Base-by-base conservation (phyloP, 2,888 invertebrate species). In the Apocheima hispidaria region DNA sequence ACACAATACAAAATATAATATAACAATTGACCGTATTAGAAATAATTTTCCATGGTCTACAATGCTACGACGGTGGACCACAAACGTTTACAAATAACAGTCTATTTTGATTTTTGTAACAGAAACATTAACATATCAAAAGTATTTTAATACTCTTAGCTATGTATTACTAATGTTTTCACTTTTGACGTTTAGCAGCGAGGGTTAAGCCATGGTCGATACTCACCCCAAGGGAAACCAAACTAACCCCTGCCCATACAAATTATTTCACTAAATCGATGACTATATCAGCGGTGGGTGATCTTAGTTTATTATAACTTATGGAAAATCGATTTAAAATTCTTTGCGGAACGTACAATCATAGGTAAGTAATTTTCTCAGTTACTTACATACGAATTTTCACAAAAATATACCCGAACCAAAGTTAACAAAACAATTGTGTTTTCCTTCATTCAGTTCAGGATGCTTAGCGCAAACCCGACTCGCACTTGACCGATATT, bases 121-220 rank as follows among this genome's bases (percentile, higher is more conserved):
- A 38, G 18, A 14, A 21, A 26, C 12, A 44, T 58, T 46, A 14
- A 43, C 20, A 26, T 30, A 12, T 20, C 12, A 30, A 49, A 20
- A 14, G 14, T 4, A 35, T 26, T 30, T 35, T 43, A 26, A 2
- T 33, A 6, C 41, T 49, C n/a, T 6, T 38, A 50, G 28, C 50
- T 38, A 61, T 26, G 55, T 44, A 36, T 38, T 10, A 16, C n/a
- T n/a, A 18, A 41, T 30, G 48, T 58, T 58, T 54, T 26, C 58
- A 63, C 65, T 63, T 61, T 63, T 63, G 61, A 57, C 23, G 64
- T 64, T 66, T 65, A 35, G 23, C 12, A 16, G 51, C 53, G 16
- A 70, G 78, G 78, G 75, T 52, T 65, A 61, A 65, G 57, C 46
- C 61, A 61, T 57, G 69, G 66, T 69, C 69, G 69, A 69, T 69